These are phyloP conservation scores for Druon quercuslanigerum DNA, from an alignment of 1,140 invertebrate species.

Conservation along the genomic window DNA sequence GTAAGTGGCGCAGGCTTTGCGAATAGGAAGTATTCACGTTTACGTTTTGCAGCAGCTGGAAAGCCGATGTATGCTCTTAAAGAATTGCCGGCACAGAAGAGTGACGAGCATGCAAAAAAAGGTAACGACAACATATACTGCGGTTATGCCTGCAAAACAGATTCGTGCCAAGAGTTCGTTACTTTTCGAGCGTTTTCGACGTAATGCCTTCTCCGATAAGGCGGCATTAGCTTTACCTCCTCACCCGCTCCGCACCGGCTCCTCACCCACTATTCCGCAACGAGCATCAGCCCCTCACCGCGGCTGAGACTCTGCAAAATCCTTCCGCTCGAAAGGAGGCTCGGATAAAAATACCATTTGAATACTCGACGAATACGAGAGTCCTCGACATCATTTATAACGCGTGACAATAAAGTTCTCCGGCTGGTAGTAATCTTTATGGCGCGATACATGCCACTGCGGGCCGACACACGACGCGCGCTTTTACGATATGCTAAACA, in stretches of 20 bases:
- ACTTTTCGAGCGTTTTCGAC: constrained; percentile 64
- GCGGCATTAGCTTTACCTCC: constrained; percentile 60
- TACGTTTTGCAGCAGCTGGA: constrained; percentile 4
- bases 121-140: constrained; percentile 56
- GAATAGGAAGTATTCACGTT: constrained; percentile 1
- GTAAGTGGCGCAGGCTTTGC: neutral
- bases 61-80: constrained; percentile 52
- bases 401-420: constrained; percentile 73
- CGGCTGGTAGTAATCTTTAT: constrained; percentile 73
- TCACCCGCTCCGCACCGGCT: constrained; percentile 33
- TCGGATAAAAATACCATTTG: constrained; percentile 75
- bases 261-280: constrained; percentile 27
- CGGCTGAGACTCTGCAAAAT: constrained; percentile 58
- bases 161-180: constrained; percentile 65
- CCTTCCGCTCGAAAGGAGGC: constrained; percentile 70
- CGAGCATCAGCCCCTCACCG: constrained; percentile 15
- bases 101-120: constrained; percentile 55
- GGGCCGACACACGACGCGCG: constrained; percentile 39
- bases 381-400: constrained; percentile 73
- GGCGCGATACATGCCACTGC: constrained; percentile 62
- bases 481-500: constrained; percentile 68
- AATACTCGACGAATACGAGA: constrained; percentile 69
- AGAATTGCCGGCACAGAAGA: constrained; percentile 57
- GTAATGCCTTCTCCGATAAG: constrained; percentile 68
- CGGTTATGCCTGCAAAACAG: constrained; percentile 63